Percentiles rank a stretch among this genome's conserved stretches.
Evolutionary conservation across 2,797 vertebrate genomes (phyloP).

Genomic region (Sebastes iracundus): DNA sequence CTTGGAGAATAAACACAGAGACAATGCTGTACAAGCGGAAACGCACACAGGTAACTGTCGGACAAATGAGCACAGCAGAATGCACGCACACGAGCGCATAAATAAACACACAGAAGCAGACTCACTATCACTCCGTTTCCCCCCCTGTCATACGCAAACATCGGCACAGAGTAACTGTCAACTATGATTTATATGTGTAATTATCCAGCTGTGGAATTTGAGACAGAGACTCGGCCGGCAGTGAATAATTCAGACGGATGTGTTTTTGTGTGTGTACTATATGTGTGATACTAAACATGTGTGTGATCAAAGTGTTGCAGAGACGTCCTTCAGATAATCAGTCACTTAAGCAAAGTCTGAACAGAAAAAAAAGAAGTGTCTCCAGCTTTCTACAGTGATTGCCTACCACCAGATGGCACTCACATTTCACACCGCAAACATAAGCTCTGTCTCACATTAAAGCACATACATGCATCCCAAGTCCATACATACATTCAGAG

Average conservation of each 20-base stretch:
- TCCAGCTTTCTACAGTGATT: not conserved
- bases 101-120: constrained; percentile 1
- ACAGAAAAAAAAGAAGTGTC: not conserved
- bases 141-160: constrained; percentile 28
- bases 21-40: constrained; percentile 6
- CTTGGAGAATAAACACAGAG: constrained; percentile 68
- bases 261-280: constrained; percentile 39
- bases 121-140: constrained; percentile 16
- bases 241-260: constrained; percentile 72
- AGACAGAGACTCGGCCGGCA: constrained; percentile 54
- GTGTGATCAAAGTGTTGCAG: constrained; percentile 44
- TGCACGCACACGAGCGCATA: not conserved
- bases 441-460: not conserved
- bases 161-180: constrained; percentile 63
- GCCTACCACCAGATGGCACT: constrained; percentile 79
- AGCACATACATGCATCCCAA: not conserved
- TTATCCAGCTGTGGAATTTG: constrained; percentile 76
- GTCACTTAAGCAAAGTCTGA: constrained; percentile 19
- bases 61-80: constrained; percentile 1
- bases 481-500: constrained; percentile 4
- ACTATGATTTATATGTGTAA: constrained; percentile 80
- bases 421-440: constrained; percentile 47
- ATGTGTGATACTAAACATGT: constrained; percentile 34
- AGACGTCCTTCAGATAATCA: constrained; percentile 43
- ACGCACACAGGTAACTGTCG: not conserved